Conservation (phyloP, 2,113 vertebrate species). For the Mesocricetus auratus region DNA sequence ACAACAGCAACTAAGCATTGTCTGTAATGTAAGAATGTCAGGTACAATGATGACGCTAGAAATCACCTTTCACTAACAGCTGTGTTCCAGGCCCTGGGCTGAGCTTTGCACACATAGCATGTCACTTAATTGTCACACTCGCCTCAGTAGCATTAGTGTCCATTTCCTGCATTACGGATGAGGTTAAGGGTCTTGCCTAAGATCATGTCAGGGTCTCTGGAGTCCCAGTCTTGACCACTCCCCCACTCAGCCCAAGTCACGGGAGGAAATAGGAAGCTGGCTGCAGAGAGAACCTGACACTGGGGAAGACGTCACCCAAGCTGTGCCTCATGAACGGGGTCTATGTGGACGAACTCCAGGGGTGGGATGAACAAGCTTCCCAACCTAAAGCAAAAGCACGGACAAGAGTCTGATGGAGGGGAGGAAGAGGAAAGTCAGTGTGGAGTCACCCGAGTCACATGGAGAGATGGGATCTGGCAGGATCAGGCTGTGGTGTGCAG, state of each 20-base stretch:
- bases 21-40: rapidly evolving
- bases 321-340: not conserved
- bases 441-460: not conserved
- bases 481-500: not conserved
- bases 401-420: not conserved
- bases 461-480: not conserved
- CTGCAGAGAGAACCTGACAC: not conserved
- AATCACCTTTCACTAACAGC: not conserved
- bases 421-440: not conserved
- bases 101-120: not conserved
- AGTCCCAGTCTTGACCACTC: not conserved
- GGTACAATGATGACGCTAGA: too few species aligned
- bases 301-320: not conserved
- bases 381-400: not conserved
- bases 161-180: not conserved
- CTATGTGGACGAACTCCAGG: not conserved
- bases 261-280: not conserved
- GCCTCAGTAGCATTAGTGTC: not conserved
- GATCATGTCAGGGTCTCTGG: not conserved
- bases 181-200: not conserved
- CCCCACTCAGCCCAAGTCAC: rapidly evolving
- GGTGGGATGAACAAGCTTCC: not conserved
- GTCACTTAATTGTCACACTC: not conserved
- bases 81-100: not conserved
- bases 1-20: not conserved